A percentile compares a stretch with the other conserved stretches of the same genome.
Evolutionary conservation across 2,797 vertebrate genomes (phyloP).

Genomic region (Acanthurus tractus): DNA sequence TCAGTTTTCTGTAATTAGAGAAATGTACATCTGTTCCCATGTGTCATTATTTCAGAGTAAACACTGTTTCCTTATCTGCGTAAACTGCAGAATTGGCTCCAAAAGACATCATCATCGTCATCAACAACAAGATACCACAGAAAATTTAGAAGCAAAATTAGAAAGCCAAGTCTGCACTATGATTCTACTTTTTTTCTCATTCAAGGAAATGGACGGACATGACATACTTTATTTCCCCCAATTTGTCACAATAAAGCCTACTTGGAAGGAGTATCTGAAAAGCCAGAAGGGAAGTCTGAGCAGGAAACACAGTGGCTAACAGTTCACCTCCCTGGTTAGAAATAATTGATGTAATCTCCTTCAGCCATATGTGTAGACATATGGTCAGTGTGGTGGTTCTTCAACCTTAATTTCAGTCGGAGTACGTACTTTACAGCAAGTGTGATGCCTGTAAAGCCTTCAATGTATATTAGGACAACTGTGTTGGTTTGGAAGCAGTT

Average conservation of each 20-base stretch:
- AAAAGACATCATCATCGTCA: neutral
- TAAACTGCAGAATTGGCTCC: neutral
- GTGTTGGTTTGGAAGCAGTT: conserved; percentile 9
- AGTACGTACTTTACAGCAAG: conserved; percentile 30
- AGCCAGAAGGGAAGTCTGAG: neutral
- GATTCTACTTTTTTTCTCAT: neutral
- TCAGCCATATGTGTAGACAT: conserved; percentile 68
- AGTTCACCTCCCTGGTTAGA: conserved; percentile 49
- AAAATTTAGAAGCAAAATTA: conserved; percentile 1
- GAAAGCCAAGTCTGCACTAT: neutral
- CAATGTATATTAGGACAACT: conserved; percentile 42
- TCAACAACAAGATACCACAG: neutral
- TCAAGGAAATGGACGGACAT: neutral
- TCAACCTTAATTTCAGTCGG: conserved; percentile 23
- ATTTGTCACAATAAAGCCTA: neutral
- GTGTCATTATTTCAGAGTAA: conserved; percentile 20
- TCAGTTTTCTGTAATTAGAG: conserved; percentile 7
- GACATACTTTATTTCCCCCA: neutral
- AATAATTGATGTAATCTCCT: conserved; percentile 73
- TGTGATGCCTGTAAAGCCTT: conserved; percentile 36
- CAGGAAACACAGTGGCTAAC: conserved; percentile 15
- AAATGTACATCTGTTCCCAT: conserved; percentile 7
- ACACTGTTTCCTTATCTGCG: neutral
- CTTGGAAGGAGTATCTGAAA: conserved; percentile 18
- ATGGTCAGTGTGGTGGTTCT: conserved; percentile 49